Evolutionary conservation across 2,113 vertebrate genomes (phyloP), one percentile per base, ranked within the genome.

Genomic region (Calidris pugnax): DNA sequence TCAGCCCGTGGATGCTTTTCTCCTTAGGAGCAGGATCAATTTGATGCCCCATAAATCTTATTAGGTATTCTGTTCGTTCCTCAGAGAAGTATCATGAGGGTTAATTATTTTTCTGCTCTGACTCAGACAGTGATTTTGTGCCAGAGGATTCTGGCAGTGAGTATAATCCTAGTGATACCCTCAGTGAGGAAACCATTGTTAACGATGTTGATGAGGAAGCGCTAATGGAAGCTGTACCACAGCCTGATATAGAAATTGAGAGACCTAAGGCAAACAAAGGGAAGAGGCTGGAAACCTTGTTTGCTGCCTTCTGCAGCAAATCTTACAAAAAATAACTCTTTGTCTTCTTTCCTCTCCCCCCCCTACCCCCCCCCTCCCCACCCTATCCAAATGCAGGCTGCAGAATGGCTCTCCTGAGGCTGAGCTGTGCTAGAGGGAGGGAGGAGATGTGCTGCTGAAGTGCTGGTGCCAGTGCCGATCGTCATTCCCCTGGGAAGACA

Each of bases 91-190:
- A 93, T 91, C 96, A 81, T 26, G 90, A 98, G 96, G 96, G 96
- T 98, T 98, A 96, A 97, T 98, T 97, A 97, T 97, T 97, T 97
- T 96, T 97, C 87, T 55, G 69, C 87, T 96, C 94, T 98, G 97
- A 98, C 97, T 98, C 98, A 97, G 96, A 85, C 91, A 80, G 92
- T 76, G 73, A 93, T 95, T 96, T 94, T 84, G 95, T 98, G 97
- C 98, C 98, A 98, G 91, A 97, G 96, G 86, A 96, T 98, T 98
- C 97, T 97, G 97, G 97, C 97, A 96, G 95, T 94, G 80, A 96
- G 92, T 95, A 14, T 59, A 41, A 97, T 96, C 95, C 97, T 93
- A 87, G 96, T 93, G 95, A 89, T 96, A 93, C 92, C 92, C 96
- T 97, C 57, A 17, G 77, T 62, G 95, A 98, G 96, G 85, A 96